phyloP scores from a whole-genome alignment of 2,113 vertebrate genomes.

The Tupaia chinensis region DNA sequence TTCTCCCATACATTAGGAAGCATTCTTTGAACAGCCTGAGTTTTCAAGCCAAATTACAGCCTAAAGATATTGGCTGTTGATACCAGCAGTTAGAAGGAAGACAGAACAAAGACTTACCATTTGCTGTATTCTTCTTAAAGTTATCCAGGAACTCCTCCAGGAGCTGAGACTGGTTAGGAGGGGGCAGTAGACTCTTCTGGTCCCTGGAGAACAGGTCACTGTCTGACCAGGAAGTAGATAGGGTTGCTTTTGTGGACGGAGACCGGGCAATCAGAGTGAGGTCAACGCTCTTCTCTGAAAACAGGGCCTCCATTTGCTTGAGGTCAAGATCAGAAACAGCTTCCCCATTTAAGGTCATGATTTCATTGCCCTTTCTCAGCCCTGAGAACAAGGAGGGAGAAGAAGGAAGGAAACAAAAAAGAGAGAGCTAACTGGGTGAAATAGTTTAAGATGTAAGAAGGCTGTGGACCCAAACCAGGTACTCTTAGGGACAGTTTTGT shows the following conservation, averaged over 20 bases:
- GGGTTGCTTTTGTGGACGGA: conserved; percentile 54
- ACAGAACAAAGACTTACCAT: conserved; percentile 87
- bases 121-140: conserved; percentile 90
- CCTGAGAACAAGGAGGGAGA: conserved; percentile 85
- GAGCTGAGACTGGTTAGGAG: conserved; percentile 86
- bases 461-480: background rate
- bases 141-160: conserved; percentile 91
- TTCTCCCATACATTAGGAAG: background rate
- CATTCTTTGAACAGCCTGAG: background rate
- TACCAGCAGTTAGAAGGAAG: background rate
- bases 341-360: conserved; percentile 93
- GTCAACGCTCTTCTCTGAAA: conserved; percentile 91
- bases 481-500: background rate
- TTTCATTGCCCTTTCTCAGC: conserved; percentile 93
- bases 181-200: conserved; percentile 80
- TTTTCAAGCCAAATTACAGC: background rate
- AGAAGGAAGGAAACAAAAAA: background rate
- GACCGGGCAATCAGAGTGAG: conserved; percentile 89
- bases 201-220: conserved; percentile 76
- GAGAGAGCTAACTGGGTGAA: background rate
- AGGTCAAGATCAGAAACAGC: conserved; percentile 92
- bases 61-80: background rate
- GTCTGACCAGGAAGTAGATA: conserved; percentile 82
- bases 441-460: background rate
- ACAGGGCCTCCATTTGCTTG: conserved; percentile 93